Evolutionary conservation across 2,888 invertebrate species (phyloP), one percentile per base, ranked within the genome.

Genomic region (Bruchidius siliquastri): DNA sequence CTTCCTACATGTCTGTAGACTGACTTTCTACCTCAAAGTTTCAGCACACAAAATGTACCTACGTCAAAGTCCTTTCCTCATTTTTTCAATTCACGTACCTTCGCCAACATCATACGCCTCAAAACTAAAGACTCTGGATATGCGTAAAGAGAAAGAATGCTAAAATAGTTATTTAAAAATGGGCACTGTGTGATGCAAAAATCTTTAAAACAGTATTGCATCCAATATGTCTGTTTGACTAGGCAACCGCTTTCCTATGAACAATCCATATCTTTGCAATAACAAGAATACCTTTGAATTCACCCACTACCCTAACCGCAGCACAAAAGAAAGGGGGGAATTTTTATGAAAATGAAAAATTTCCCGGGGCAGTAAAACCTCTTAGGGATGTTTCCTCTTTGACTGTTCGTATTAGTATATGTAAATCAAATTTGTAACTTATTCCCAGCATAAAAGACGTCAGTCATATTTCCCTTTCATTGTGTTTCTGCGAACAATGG

Each of bases 371-470:
- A 22, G 73, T 22, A 32, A 68, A 71, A 49, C 49, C 49, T 49
- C 49, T 49, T 49, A 49, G 49, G 49, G 49, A 49, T 49, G 49
- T 49, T 76, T 76, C 74, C 77, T 76, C 76, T 78, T 78, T 77
- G 78, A 77, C 75, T 78, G 76, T 74, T 72, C 71, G 78, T 78
- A 78, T 78, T 78, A 78, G 77, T 78, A 77, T 82, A 83, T 83
- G 83, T 84, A 84, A 84, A 84, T 84, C 82, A 83, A 83, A 83
- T 83, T 83, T 82, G 79, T 78, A 78, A 79, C 79, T 76, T 80
- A 80, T 81, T 81, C 81, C 78, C 76, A 76, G 78, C 74, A 75
- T 77, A 79, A 82, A 80, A 80, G 79, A 79, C 77, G 79, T 81
- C 77, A 82, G 82, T 81, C 81, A 81, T 82, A 77, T 79, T 79